These are phyloP conservation scores for Lucilia cuprina DNA, from an alignment of 1,140 invertebrate species.

Conservation along the genomic window DNA sequence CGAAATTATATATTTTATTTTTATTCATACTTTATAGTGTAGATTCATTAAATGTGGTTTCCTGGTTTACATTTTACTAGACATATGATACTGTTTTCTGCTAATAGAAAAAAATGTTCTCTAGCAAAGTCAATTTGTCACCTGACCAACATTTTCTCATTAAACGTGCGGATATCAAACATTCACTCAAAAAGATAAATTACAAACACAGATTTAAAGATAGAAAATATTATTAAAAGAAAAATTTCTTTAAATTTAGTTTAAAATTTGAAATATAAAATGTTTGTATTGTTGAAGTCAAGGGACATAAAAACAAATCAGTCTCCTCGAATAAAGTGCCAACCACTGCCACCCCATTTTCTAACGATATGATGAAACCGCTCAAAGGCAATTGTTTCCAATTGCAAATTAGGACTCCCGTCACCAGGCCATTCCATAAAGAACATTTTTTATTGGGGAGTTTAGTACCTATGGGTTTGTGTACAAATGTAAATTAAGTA, in stretches of 20 bases:
- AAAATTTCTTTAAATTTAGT: neutral
- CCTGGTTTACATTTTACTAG: no score
- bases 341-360: slow-evolving; percentile 62
- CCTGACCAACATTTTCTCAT: neutral
- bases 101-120: neutral
- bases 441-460: neutral
- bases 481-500: neutral
- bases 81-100: no score
- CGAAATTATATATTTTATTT: no score
- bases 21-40: no score
- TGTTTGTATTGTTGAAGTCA: neutral
- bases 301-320: neutral
- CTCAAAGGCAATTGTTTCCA: slow-evolving; percentile 60
- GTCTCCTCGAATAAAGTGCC: slow-evolving; percentile 49
- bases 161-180: neutral
- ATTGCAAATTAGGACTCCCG: slow-evolving; percentile 57
- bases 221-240: neutral
- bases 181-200: neutral
- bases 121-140: neutral
- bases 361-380: slow-evolving; percentile 62
- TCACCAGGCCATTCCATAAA: neutral
- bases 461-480: no score
- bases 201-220: neutral
- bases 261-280: neutral
- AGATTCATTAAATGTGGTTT: no score